These are phyloP conservation scores for Carterocephalus palaemon DNA, from an alignment of 2,888 invertebrate genomes.

Conservation along the genomic window DNA sequence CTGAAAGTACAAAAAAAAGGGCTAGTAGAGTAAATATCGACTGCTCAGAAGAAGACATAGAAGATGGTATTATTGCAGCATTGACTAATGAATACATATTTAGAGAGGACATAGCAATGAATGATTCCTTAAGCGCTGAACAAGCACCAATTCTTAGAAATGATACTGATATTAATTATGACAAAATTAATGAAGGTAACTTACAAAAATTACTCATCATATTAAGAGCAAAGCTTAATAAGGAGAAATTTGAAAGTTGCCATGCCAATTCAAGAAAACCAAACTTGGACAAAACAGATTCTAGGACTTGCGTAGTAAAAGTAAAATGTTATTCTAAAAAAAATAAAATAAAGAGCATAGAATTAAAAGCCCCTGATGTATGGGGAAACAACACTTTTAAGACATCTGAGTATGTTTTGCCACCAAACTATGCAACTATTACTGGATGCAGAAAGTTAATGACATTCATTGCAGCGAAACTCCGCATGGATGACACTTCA, in stretches of 20 bases:
- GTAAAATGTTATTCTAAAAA: conserved; percentile 58
- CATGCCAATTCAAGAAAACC: conserved; percentile 29
- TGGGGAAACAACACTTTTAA: conserved; percentile 46
- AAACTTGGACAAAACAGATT: conserved; percentile 35
- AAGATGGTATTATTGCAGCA: conserved; percentile 51
- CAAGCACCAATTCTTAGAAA: conserved; percentile 15
- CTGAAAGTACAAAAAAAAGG: conserved; percentile 43
- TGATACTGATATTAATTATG: conserved; percentile 22
- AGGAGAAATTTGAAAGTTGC: conserved; percentile 39
- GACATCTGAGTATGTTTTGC: conserved; percentile 45
- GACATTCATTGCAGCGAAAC: conserved; percentile 35
- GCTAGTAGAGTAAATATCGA: conserved; percentile 40
- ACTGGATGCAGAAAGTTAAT: conserved; percentile 56
- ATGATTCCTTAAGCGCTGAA: neutral
- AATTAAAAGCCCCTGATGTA: conserved; percentile 42
- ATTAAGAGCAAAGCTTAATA: conserved; percentile 48
- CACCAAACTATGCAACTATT: conserved; percentile 57
- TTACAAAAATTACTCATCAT: conserved; percentile 49
- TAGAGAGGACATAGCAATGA: conserved; percentile 29
- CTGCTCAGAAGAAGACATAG: conserved; percentile 48
- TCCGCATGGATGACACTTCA: conserved; percentile 22
- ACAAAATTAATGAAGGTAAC: conserved; percentile 42
- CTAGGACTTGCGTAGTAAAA: conserved; percentile 36
- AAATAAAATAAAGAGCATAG: conserved; percentile 30
- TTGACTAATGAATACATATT: conserved; percentile 45